Evolutionary conservation across 2,797 vertebrate species (phyloP), one percentile per base, ranked within the genome.

Genomic region (Lepilemur ruficaudatus): DNA sequence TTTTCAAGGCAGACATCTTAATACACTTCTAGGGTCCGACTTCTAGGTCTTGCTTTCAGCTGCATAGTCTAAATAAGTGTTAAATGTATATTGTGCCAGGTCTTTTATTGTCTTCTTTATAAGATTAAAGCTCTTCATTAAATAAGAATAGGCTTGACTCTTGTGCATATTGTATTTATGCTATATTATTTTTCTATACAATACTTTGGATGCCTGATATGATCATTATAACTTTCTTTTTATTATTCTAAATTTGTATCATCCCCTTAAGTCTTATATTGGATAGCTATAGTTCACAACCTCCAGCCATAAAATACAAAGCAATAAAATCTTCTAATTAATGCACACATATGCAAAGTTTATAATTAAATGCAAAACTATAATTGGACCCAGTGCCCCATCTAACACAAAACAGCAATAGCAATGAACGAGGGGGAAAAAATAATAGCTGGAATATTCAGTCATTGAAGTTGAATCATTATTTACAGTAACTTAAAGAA

Each of bases 191-290:
- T 98, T 97, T 97, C 90, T 94, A 93, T 96, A 96, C 70, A 94
- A 92, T 96, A 93, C 87, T 96, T 97, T 76, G 46, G 41, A 92
- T 97, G 73, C 73, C 88, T 92, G 91, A 97, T 75, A 96, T 94
- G 65, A 96, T 93, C 94, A 97, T 96, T 97, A 95, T 59, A 79
- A 97, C 97, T 98, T 98, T 97, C 96, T 78, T 97, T 98, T 97
- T 98, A 98, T 97, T 98, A 98, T 94, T 96, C 97, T 96, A 98
- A 94, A 98, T 98, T 97, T 97, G 93, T 85, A 96, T 92, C 96
- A 94, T 96, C 70, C 94, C 96, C 97, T 97, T 94, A 97, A 98
- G 97, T 72, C 59, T 76, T 92, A 85, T 85, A 88, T 94, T 96
- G 43, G 55, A 97, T 96, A 96, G 70, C 93, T 96, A 97, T 95